These are phyloP conservation scores for Mythimna impura DNA, from an alignment of 2,888 invertebrate genomes.

Conservation along the genomic window DNA sequence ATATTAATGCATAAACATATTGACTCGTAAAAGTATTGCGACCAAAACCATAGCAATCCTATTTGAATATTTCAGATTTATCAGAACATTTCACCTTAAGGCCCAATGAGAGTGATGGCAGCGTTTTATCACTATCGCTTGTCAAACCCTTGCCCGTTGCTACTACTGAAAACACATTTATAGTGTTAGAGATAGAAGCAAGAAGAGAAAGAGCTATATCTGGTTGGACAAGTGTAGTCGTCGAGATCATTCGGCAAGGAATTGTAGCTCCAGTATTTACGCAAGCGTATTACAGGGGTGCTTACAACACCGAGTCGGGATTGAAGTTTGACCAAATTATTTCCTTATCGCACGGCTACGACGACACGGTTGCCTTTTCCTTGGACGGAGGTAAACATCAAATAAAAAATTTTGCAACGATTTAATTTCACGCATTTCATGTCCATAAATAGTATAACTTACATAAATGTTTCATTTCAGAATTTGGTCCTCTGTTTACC, in stretches of 20 bases:
- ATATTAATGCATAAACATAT: no score
- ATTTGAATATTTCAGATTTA: slow-evolving; percentile 69
- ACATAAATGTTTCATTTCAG: slow-evolving; percentile 34
- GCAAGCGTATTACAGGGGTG: no score
- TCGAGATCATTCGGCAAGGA: no score
- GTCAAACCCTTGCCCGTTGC: slow-evolving; percentile 62
- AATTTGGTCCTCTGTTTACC: no score
- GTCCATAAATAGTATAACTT: not conserved
- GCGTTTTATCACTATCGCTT: slow-evolving; percentile 66
- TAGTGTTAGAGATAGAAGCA: no score
- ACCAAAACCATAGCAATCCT: not conserved
- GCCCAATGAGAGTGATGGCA: slow-evolving; percentile 50
- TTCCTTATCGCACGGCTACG: slow-evolving; percentile 70
- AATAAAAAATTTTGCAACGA: slow-evolving; percentile 2
- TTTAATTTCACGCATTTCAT: not conserved
- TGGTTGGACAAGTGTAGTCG: no score
- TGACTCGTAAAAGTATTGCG: no score
- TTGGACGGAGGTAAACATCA: slow-evolving; percentile 73
- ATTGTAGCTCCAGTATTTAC: no score
- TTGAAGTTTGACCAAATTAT: slow-evolving; percentile 32
- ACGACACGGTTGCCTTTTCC: slow-evolving; percentile 70
- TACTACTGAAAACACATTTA: slow-evolving; percentile 22
- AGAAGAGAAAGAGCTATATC: no score
- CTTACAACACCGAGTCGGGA: no score
- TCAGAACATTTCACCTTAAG: slow-evolving; percentile 66